Conservation (phyloP, 2,797 vertebrate genomes). For the Hypotaenidia okinawae region DNA sequence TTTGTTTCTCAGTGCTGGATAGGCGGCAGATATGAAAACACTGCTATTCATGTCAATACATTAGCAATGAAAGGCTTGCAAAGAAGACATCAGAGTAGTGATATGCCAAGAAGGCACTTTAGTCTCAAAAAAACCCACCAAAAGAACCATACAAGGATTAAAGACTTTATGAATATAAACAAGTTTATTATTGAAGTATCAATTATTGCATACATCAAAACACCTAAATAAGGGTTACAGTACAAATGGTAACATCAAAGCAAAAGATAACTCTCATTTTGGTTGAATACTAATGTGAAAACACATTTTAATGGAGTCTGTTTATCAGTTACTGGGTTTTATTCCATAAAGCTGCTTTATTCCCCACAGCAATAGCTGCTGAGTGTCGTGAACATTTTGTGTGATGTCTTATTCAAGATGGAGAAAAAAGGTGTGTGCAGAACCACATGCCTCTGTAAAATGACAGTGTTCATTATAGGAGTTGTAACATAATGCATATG, state of each 20-base stretch:
- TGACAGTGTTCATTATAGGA: neutral
- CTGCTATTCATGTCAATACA: neutral
- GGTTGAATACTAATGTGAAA: neutral
- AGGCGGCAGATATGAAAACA: neutral
- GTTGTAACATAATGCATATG: neutral
- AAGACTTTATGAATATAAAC: conserved; percentile 54
- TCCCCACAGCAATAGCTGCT: neutral
- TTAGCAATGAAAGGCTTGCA: conserved; percentile 12
- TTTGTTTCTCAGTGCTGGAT: neutral
- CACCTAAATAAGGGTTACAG: conserved; percentile 6
- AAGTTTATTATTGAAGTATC: conserved; percentile 55
- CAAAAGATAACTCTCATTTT: conserved; percentile 6
- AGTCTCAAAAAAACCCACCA: conserved; percentile 15
- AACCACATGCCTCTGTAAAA: neutral
- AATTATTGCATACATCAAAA: conserved; percentile 47
- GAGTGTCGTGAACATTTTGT: neutral
- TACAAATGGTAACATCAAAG: conserved; percentile 46
- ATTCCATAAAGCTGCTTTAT: neutral
- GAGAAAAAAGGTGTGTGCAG: neutral
- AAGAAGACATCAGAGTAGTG: neutral
- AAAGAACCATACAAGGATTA: conserved; percentile 25
- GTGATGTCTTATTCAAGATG: conserved; percentile 7
- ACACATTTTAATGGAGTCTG: conserved; percentile 11
- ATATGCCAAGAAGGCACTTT: conserved; percentile 15
- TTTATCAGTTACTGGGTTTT: conserved; percentile 24